Evolutionary conservation across 2,797 vertebrate genomes (phyloP).

Genomic region (Menidia menidia): DNA sequence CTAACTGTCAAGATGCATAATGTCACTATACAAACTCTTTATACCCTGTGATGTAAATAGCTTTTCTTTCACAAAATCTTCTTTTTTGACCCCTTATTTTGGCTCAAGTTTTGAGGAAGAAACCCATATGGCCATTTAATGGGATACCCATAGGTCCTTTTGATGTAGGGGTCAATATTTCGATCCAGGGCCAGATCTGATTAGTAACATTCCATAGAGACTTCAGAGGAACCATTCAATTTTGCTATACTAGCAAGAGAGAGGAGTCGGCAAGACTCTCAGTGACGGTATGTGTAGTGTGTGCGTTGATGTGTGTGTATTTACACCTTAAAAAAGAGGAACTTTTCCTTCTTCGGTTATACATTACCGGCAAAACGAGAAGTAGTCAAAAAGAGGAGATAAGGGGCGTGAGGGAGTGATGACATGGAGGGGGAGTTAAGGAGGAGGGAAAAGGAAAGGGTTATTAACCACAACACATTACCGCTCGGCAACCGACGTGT

Average conservation of each 20-base stretch:
- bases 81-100: too few species aligned
- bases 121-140: neutral
- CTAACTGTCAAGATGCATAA: too few species aligned
- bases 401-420: slow-evolving; percentile 10
- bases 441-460: slow-evolving; percentile 49
- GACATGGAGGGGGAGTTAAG: slow-evolving; percentile 16
- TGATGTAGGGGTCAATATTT: slow-evolving; percentile 5
- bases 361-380: slow-evolving; percentile 53
- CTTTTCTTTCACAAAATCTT: neutral
- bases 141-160: slow-evolving; percentile 2
- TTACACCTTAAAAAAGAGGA: slow-evolving; percentile 16
- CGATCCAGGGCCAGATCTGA: slow-evolving; percentile 16
- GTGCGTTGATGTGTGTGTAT: slow-evolving; percentile 10
- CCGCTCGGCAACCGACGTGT: slow-evolving; percentile 69
- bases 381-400: slow-evolving; percentile 24
- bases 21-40: too few species aligned
- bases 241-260: slow-evolving; percentile 10
- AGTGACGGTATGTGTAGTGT: neutral
- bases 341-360: neutral
- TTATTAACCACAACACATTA: slow-evolving; percentile 70
- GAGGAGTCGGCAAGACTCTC: slow-evolving; percentile 18
- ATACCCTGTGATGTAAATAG: too few species aligned
- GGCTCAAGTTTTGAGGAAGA: neutral
- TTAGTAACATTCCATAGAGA: slow-evolving; percentile 4
- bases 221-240: slow-evolving; percentile 22